Percentiles rank a stretch among this genome's conserved stretches.
phyloP scores from a whole-genome alignment of 2,113 vertebrate species.

The Colossoma macropomum region DNA sequence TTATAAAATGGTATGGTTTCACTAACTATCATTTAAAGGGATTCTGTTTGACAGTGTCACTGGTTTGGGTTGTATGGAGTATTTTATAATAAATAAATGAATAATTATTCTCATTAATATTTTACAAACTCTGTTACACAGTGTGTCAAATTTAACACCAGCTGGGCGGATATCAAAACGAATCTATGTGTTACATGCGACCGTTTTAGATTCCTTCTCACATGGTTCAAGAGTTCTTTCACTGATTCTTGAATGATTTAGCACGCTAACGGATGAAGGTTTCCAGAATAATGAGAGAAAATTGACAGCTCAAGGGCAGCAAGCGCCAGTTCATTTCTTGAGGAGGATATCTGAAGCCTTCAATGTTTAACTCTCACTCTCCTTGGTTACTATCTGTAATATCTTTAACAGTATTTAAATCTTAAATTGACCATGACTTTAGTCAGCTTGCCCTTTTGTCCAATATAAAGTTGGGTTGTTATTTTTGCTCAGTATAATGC shows the following conservation, averaged over 20 bases:
- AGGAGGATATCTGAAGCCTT: constrained; percentile 22
- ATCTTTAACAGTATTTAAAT: background rate
- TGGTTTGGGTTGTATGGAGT: too few relatives aligned
- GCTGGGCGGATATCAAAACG: background rate
- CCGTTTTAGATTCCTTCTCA: background rate
- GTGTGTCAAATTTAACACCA: background rate
- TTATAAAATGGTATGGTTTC: too few relatives aligned
- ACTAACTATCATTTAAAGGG: background rate
- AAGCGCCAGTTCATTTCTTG: constrained; percentile 69
- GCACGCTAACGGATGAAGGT: constrained; percentile 53
- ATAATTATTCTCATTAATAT: background rate
- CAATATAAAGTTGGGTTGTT: background rate
- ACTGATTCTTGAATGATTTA: constrained; percentile 33
- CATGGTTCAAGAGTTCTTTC: background rate
- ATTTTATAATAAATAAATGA: constrained; percentile 4
- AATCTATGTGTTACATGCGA: constrained; percentile 5
- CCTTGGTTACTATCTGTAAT: background rate
- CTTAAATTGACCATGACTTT: background rate
- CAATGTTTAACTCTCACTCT: background rate
- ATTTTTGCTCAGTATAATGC: constrained; percentile 8
- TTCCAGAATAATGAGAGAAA: constrained; percentile 65
- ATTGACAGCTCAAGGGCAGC: constrained; percentile 69
- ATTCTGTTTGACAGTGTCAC: background rate
- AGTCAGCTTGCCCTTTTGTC: background rate
- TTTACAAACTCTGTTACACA: background rate